Conservation (phyloP, 1,140 invertebrate genomes). For the Mylabris phalerata region DNA sequence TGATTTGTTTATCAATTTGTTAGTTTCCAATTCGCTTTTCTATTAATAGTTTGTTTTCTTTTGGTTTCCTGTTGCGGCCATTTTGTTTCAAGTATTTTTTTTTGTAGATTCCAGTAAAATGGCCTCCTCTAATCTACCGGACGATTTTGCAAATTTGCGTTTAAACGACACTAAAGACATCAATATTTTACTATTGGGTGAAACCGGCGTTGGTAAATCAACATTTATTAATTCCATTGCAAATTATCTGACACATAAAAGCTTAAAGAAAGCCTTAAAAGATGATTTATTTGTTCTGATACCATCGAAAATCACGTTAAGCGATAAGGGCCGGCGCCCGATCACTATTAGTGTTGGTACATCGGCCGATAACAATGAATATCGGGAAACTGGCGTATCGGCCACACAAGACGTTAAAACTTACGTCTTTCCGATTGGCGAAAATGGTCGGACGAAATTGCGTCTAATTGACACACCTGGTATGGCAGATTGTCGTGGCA, state of each 20-base stretch:
- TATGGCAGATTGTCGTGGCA: conserved; percentile 31
- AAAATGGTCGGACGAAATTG: conserved; percentile 17
- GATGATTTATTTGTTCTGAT: conserved; percentile 27
- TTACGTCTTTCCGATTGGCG: conserved; percentile 31
- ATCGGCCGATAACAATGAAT: conserved; percentile 30
- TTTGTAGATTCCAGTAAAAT: no score
- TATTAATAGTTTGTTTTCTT: no score
- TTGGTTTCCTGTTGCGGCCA: no score
- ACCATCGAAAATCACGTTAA: conserved; percentile 27
- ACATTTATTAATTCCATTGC: conserved; percentile 39
- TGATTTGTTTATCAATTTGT: no score
- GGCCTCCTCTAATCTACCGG: no score
- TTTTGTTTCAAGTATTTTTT: no score
- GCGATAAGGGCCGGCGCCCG: conserved; percentile 21
- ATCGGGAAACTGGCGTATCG: conserved; percentile 26
- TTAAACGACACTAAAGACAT: conserved; percentile 18
- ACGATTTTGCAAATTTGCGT: no score
- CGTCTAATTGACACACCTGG: conserved; percentile 36
- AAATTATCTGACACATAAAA: conserved; percentile 32
- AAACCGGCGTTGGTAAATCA: conserved; percentile 38
- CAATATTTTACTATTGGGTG: conserved; percentile 36
- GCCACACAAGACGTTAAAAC: conserved; percentile 34
- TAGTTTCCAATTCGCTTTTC: no score
- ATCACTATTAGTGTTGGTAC: conserved; percentile 14
- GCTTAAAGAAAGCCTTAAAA: conserved; percentile 25